A percentile compares a stretch with the other conserved stretches of the same genome.
phyloP scores from a whole-genome alignment of 2,888 invertebrate genomes.

The Germaria angustata region DNA sequence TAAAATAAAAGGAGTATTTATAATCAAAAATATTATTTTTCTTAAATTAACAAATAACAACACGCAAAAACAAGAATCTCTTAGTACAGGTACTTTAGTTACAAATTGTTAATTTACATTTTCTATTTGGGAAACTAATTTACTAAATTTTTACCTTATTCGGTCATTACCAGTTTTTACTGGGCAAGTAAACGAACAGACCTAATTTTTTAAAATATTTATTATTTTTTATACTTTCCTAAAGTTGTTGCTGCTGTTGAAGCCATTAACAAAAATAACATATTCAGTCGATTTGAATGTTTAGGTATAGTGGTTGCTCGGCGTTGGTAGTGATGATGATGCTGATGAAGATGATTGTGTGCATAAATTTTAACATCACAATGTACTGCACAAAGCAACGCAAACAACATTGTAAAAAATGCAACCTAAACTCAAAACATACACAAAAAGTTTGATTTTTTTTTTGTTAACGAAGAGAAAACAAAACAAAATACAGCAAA shows the following conservation, averaged over 20 bases:
- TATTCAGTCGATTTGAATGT: not conserved
- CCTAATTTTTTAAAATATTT: slow-evolving; percentile 37
- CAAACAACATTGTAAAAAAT: not conserved
- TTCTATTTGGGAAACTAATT: no score
- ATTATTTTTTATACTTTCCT: slow-evolving; percentile 31
- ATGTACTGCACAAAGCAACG: not conserved
- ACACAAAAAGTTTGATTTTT: no score
- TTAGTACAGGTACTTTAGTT: no score
- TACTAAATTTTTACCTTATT: no score
- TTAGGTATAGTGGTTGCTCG: no score
- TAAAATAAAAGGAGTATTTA: no score
- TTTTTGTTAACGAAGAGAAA: not conserved
- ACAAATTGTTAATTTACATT: no score
- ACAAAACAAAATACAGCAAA: slow-evolving; percentile 6
- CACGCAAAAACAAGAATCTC: no score
- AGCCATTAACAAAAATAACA: slow-evolving; percentile 54
- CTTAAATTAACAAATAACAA: no score
- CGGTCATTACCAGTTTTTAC: no score
- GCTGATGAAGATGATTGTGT: slow-evolving; percentile 29
- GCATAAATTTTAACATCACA: slow-evolving; percentile 26
- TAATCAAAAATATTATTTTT: no score
- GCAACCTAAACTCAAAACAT: slow-evolving; percentile 7
- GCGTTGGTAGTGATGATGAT: slow-evolving; percentile 5
- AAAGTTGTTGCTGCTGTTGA: slow-evolving; percentile 19
- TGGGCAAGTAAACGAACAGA: no score